phyloP scores from a whole-genome alignment of 2,113 vertebrate genomes.

The Smithornis capensis region DNA sequence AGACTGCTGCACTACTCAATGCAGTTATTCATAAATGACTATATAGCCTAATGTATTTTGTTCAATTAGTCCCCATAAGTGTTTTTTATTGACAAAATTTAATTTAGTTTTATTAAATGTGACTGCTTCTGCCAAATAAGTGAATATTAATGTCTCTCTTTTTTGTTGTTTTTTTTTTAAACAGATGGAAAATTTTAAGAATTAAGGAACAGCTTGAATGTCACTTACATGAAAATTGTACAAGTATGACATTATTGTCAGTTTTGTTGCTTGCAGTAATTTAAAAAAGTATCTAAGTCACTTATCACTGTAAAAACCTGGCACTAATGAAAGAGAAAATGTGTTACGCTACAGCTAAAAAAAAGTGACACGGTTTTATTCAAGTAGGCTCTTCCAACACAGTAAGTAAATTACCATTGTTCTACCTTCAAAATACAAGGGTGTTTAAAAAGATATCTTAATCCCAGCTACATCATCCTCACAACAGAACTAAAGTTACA shows the following conservation, averaged over 20 bases:
- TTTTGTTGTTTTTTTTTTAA: background rate
- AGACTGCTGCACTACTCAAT: background rate
- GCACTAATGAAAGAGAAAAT: background rate
- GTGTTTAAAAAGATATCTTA: background rate
- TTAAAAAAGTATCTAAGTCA: background rate
- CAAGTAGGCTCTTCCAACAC: background rate
- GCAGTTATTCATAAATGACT: background rate
- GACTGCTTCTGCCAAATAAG: constrained; percentile 11
- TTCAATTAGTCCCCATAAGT: background rate
- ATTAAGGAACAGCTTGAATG: constrained; percentile 53
- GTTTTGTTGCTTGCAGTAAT: constrained; percentile 4
- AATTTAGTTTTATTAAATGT: constrained; percentile 35
- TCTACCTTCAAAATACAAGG: constrained; percentile 14
- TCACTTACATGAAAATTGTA: constrained; percentile 6
- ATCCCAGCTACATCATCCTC: constrained; percentile 11
- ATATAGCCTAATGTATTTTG: background rate
- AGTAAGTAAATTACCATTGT: background rate
- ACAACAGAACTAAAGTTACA: constrained; percentile 19
- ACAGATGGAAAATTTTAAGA: constrained; percentile 33
- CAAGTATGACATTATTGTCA: constrained; percentile 29
- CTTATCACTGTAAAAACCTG: background rate
- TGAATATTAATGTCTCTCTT: background rate
- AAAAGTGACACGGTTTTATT: background rate
- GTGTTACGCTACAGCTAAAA: background rate
- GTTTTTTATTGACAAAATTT: constrained; percentile 44